Evolutionary conservation across 2,797 vertebrate genomes (phyloP).

Genomic region (Oreonectes daqikongensis): DNA sequence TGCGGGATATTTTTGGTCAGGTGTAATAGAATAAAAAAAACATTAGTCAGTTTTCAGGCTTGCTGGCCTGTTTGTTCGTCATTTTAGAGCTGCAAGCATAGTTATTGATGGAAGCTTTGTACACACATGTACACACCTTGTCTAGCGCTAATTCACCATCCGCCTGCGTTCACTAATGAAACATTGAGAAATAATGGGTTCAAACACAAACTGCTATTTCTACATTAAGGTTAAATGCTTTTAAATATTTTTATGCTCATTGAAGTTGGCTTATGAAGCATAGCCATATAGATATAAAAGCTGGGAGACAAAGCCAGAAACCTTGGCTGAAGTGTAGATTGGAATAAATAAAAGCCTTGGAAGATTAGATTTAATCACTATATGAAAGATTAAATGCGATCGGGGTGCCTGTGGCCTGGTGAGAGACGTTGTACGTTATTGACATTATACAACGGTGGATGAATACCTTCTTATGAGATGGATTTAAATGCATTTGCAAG

Average conservation of each 20-base stretch:
- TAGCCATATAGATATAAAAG: slow-evolving; percentile 19
- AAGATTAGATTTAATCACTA: slow-evolving; percentile 42
- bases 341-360: slow-evolving; percentile 38
- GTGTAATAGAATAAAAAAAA: slow-evolving; percentile 35
- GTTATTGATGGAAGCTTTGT: slow-evolving; percentile 11
- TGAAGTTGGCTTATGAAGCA: slow-evolving; percentile 37
- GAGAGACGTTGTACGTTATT: slow-evolving; percentile 10
- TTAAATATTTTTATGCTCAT: slow-evolving; percentile 33
- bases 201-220: slow-evolving; percentile 37
- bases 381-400: slow-evolving; percentile 16
- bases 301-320: slow-evolving; percentile 39
- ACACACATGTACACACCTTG: background rate
- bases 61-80: slow-evolving; percentile 26
- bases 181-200: slow-evolving; percentile 17
- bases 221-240: slow-evolving; percentile 39
- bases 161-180: background rate
- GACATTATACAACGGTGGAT: slow-evolving; percentile 5
- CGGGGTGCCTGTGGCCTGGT: slow-evolving; percentile 4
- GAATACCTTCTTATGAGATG: slow-evolving; percentile 21
- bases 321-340: slow-evolving; percentile 40
- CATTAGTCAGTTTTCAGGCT: slow-evolving; percentile 35
- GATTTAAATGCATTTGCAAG: slow-evolving; percentile 21
- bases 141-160: slow-evolving; percentile 16
- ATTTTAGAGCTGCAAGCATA: slow-evolving; percentile 23
- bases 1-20: slow-evolving; percentile 27